Percentiles rank a stretch among this genome's conserved stretches.
Conservation (phyloP, 2,888 invertebrate genomes). For the Stenodema calcarata region DNA sequence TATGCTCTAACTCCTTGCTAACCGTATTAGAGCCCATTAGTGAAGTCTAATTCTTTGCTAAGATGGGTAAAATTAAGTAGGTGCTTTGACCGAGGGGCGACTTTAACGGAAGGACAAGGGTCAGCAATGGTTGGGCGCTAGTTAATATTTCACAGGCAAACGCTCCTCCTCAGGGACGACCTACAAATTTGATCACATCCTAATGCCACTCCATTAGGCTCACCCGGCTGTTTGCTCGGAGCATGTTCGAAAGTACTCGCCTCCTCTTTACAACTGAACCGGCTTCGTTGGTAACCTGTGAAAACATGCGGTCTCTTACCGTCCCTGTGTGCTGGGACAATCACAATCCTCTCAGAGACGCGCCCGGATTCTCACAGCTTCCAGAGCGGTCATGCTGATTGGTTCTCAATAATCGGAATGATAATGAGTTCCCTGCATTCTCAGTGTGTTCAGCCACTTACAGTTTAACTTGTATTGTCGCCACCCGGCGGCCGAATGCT, state of each 20-base stretch:
- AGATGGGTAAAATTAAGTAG: too few species aligned
- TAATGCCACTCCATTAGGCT: slow-evolving; percentile 33
- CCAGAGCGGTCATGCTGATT: neutral
- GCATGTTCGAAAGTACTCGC: neutral
- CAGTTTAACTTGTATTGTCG: too few species aligned
- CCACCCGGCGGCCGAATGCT: too few species aligned
- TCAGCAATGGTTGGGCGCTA: neutral
- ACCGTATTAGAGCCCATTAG: too few species aligned
- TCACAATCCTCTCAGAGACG: neutral
- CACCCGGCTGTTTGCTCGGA: neutral
- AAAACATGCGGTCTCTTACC: neutral
- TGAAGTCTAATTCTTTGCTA: too few species aligned
- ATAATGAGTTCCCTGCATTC: too few species aligned
- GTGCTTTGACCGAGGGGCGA: neutral
- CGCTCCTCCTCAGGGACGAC: neutral
- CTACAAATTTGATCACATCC: slow-evolving; percentile 38
- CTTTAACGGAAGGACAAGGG: neutral
- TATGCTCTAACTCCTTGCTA: too few species aligned
- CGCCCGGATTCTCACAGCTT: neutral
- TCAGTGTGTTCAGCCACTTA: too few species aligned
- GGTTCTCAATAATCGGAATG: neutral
- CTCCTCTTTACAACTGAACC: neutral
- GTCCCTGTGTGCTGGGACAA: neutral
- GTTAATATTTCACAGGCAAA: slow-evolving; percentile 14
- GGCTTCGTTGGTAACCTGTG: neutral